Evolutionary conservation across 2,888 invertebrate genomes (phyloP).

Genomic region (Alentia gelatinosa): DNA sequence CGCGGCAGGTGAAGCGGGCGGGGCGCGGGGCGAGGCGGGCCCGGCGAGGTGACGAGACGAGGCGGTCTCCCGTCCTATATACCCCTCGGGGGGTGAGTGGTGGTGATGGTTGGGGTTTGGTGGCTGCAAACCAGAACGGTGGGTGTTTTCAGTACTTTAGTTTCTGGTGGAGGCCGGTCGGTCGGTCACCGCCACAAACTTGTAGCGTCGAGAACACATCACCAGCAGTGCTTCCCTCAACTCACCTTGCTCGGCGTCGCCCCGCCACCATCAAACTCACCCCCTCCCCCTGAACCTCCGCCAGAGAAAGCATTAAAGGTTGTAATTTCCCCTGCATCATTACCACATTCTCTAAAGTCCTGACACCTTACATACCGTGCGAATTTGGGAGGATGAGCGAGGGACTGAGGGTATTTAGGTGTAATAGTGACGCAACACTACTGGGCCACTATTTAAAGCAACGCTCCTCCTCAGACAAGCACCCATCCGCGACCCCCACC

Average conservation of each 20-base stretch:
- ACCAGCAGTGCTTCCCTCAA: background rate
- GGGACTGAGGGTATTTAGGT: background rate
- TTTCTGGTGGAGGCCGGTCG: background rate
- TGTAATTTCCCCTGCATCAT: background rate
- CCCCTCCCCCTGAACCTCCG: background rate
- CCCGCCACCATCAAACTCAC: background rate
- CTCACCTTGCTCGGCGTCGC: background rate
- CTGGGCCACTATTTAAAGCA: background rate
- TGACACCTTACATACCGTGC: background rate
- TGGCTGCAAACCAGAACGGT: background rate
- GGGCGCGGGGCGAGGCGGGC: background rate
- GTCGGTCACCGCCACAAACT: background rate
- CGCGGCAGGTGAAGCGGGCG: slow-evolving; percentile 38
- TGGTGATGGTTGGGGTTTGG: background rate
- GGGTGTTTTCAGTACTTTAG: background rate
- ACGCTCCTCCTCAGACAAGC: background rate
- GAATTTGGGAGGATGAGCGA: background rate
- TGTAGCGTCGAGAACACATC: background rate
- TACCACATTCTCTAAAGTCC: background rate
- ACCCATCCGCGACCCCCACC: background rate
- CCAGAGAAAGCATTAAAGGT: background rate
- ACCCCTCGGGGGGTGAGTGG: background rate
- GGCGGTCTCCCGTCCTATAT: background rate
- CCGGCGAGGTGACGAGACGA: slow-evolving; percentile 2
- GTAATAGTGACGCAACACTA: background rate